phyloP scores from a whole-genome alignment of 2,113 vertebrate species.

The Tragelaphus imberbis region DNA sequence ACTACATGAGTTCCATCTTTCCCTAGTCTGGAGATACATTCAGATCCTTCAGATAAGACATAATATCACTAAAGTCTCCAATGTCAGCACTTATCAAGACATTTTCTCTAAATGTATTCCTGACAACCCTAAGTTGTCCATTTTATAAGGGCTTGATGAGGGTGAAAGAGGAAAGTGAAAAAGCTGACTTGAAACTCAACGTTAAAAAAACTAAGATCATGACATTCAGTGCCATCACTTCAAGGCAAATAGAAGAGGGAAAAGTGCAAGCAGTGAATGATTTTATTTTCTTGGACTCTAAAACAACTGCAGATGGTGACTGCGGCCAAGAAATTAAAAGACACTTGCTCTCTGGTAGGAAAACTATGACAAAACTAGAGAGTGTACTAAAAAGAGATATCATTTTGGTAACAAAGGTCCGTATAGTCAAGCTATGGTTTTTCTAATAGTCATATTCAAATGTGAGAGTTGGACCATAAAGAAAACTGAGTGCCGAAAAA shows the following conservation, averaged over 20 bases:
- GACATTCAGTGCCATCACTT: background rate
- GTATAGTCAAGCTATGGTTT: background rate
- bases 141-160: background rate
- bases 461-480: background rate
- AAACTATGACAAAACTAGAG: background rate
- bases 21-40: background rate
- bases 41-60: background rate
- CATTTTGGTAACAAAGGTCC: background rate
- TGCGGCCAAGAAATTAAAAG: background rate
- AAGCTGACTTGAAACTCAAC: background rate
- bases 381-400: background rate
- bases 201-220: background rate
- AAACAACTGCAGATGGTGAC: background rate
- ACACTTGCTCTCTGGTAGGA: background rate
- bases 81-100: background rate
- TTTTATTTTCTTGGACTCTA: background rate
- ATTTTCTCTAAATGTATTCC: background rate
- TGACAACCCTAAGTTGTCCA: background rate
- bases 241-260: background rate
- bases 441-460: background rate
- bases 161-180: background rate
- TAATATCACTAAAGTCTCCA: background rate
- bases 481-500: background rate
- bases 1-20: background rate
- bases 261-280: background rate